Base-by-base conservation (phyloP, 2,888 invertebrate genomes). In the Rotaria sp. region DNA sequence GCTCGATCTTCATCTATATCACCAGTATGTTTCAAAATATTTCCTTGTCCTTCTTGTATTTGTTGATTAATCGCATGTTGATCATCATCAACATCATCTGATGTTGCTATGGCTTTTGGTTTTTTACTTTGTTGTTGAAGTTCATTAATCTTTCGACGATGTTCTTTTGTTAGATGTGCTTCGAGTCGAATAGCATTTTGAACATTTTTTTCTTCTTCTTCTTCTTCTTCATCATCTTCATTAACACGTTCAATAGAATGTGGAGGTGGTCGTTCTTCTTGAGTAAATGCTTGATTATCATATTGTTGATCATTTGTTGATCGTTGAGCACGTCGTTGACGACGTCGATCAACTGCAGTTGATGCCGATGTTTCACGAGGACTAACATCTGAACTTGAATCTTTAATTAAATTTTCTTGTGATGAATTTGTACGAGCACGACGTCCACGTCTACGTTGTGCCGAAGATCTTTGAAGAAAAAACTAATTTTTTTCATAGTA, bases 341-440 rank as follows among this genome's bases (percentile, higher is more conserved):
- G 80, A 80, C 45, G 80, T 45, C n/a, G 41, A 45, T 80, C 80
- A 15, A 7, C 24, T 11, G 8, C 45, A 8, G 45, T n/a, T 13
- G 74, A 26, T 74, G 15, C 15, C 3, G 41, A n/a, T 24, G 80
- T 15, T 38, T 80, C 45, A n/a, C 80, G 80, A 3, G 80, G 80
- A 80, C 80, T 80, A n/a, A 45, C 80, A 26, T 80, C 80, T 26
- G 80, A 80, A 45, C 80, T 80, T 45, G 80, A 80, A 80, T 80
- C 80, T 45, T 45, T 80, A 26, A 80, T 35, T 45, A 80, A 45
- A 80, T n/a, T 80, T 80, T 80, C 80, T n/a, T 80, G 80, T 1
- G 80, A 80, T 45, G 80, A 4, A 41, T n/a, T 10, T 45, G 80
- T 3, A n/a, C 80, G 26, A 26, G 45, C 45, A n/a, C 80, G 80